A percentile compares a stretch with the other conserved stretches of the same genome.
These are phyloP conservation scores for Sebastes iracundus DNA, from an alignment of 2,797 vertebrate species.

Conservation along the genomic window DNA sequence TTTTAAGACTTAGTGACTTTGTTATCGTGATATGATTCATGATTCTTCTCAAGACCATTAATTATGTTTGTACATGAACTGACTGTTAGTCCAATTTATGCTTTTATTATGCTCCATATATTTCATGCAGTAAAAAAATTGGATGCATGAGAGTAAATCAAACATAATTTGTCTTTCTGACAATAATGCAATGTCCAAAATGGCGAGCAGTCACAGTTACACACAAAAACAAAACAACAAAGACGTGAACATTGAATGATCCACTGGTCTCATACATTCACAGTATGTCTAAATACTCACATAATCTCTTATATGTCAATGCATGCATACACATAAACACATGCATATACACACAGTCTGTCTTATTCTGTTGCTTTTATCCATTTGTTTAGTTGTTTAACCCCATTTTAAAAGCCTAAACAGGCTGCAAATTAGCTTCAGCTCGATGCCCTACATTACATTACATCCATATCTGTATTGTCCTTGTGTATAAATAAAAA, in stretches of 20 bases:
- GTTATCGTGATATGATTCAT: neutral
- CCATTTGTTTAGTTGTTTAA: neutral
- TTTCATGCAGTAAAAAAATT: neutral
- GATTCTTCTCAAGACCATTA: neutral
- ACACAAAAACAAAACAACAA: neutral
- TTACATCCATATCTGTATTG: neutral
- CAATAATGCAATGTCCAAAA: neutral
- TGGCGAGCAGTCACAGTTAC: neutral
- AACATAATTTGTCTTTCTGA: neutral
- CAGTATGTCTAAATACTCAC: neutral
- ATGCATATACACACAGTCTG: neutral
- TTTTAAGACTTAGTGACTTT: neutral
- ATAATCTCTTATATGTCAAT: neutral
- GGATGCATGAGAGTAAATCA: neutral
- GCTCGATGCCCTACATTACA: neutral
- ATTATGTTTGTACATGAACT: neutral
- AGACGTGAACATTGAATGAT: neutral
- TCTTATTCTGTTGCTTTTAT: conserved; percentile 2
- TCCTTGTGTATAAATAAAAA: neutral
- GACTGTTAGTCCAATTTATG: neutral
- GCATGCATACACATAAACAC: neutral
- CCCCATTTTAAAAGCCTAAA: neutral
- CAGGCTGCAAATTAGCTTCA: neutral
- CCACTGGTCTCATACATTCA: neutral
- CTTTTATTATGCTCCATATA: no score